A percentile compares a stretch with the other conserved stretches of the same genome.
Conservation (phyloP, 2,797 vertebrate genomes). For the Acrossocheilus wenchowensis region DNA sequence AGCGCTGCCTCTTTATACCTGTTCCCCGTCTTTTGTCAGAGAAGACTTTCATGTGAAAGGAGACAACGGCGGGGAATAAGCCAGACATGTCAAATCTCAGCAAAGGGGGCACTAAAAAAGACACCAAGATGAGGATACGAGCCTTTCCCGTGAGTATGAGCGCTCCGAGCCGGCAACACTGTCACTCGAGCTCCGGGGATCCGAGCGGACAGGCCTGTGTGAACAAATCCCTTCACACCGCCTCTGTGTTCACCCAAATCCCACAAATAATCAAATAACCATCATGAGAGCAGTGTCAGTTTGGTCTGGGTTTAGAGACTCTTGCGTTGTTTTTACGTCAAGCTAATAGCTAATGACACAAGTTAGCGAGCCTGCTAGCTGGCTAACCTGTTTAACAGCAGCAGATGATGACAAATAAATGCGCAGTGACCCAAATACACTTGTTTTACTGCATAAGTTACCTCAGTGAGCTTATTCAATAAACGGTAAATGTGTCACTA, state of each 20-base stretch:
- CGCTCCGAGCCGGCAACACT: conserved; percentile 52
- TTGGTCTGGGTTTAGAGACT: background rate
- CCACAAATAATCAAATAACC: background rate
- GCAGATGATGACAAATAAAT: conserved; percentile 6
- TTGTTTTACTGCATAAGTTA: background rate
- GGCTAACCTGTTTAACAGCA: conserved; percentile 28
- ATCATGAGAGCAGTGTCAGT: background rate
- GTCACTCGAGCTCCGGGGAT: conserved; percentile 74
- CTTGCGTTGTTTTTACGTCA: background rate
- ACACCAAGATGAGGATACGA: conserved; percentile 99
- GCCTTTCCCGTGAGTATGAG: conserved; percentile 93
- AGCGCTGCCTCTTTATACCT: conserved; percentile 69
- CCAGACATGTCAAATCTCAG: conserved; percentile 96
- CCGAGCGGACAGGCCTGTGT: conserved; percentile 31
- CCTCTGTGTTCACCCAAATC: background rate
- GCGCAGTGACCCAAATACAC: background rate
- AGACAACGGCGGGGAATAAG: conserved; percentile 72
- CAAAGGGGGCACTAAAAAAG: conserved; percentile 97
- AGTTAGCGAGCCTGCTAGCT: background rate
- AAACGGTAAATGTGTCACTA: conserved; percentile 8
- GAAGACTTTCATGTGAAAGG: conserved; percentile 81
- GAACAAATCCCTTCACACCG: background rate
- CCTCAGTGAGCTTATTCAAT: background rate
- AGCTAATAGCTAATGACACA: background rate
- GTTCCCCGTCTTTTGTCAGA: conserved; percentile 67